phyloP scores from a whole-genome alignment of 2,888 invertebrate species.

The Metacarcinus magister region DNA sequence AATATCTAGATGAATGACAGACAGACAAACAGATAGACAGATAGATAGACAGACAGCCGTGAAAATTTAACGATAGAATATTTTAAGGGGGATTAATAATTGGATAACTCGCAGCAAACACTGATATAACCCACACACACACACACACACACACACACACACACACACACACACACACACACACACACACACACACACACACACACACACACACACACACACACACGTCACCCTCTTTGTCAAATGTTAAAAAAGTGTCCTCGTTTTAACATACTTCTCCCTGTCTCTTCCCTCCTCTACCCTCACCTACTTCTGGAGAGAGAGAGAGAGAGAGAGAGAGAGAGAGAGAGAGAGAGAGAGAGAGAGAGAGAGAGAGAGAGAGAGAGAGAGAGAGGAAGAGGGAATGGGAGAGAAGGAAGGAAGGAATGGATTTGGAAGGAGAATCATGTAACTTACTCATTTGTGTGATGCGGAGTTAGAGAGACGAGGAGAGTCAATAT shows the following conservation, averaged over 20 bases:
- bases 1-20: conserved; percentile 5
- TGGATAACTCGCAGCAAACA: background rate
- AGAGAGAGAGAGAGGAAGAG: background rate
- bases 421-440: background rate
- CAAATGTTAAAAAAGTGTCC: background rate
- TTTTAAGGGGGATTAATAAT: background rate
- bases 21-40: background rate
- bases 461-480: background rate
- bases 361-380: background rate
- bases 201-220: conserved; percentile 2
- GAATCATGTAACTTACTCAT: background rate
- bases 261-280: too few relatives aligned
- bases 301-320: background rate
- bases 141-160: conserved; percentile 26
- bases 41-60: too few relatives aligned
- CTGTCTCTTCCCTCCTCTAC: background rate
- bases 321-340: background rate
- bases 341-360: background rate
- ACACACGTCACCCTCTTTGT: background rate
- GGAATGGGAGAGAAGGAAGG: background rate
- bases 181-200: conserved; percentile 2
- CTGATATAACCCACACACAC: background rate
- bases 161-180: conserved; percentile 4
- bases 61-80: background rate
- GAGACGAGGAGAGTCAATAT: conserved; percentile 1